These are phyloP conservation scores for Neoitamus cyanurus DNA, from an alignment of 2,888 invertebrate species.

Conservation along the genomic window DNA sequence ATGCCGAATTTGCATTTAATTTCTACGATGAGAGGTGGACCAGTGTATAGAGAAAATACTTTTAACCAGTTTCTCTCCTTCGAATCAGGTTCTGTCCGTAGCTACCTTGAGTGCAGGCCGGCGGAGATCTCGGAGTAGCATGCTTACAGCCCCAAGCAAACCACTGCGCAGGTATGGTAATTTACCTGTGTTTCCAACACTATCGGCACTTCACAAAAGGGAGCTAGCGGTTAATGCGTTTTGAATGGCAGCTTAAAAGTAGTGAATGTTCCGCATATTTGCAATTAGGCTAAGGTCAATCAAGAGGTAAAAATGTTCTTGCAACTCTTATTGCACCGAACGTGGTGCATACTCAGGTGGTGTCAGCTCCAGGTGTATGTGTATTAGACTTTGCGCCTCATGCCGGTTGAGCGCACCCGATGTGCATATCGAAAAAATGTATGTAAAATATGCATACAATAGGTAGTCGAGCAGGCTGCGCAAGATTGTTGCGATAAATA, in stretches of 20 bases:
- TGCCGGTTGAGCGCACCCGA: background rate
- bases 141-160: background rate
- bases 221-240: slow-evolving; percentile 16
- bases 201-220: background rate
- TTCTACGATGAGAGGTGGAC: background rate
- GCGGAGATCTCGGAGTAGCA: background rate
- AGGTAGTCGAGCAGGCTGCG: background rate
- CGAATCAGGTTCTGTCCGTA: background rate
- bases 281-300: slow-evolving; percentile 41
- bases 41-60: background rate
- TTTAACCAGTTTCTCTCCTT: background rate
- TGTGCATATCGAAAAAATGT: slow-evolving; percentile 20
- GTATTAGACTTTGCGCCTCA: background rate
- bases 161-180: slow-evolving; percentile 2
- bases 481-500: slow-evolving; percentile 16
- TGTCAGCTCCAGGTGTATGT: background rate
- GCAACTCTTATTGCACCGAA: background rate
- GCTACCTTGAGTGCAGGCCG: background rate
- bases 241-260: slow-evolving; percentile 17
- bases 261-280: slow-evolving; percentile 39
- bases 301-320: slow-evolving; percentile 8
- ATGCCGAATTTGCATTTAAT: background rate
- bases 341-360: slow-evolving; percentile 6
- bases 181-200: background rate
- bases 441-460: background rate